These are phyloP conservation scores for Caenorhabditis remanei DNA, from an alignment of 1,140 invertebrate species.

Conservation along the genomic window DNA sequence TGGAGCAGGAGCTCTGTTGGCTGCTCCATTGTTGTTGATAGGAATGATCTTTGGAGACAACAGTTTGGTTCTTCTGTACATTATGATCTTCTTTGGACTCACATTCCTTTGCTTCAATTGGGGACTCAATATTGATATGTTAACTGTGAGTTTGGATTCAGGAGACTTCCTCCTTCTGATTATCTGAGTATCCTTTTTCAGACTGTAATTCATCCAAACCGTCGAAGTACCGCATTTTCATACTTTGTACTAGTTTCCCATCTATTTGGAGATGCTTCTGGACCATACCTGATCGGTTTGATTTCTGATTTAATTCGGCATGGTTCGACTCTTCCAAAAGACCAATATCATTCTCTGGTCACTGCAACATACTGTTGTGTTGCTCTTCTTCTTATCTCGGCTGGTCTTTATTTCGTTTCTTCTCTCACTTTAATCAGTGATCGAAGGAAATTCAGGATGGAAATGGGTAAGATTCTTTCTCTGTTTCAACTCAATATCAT, in stretches of 20 bases:
- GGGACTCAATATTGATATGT: conserved; percentile 62
- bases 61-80: conserved; percentile 39
- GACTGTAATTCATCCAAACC: conserved; percentile 53
- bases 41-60: conserved; percentile 58
- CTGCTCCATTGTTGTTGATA: conserved; percentile 51
- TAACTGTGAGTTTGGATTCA: conserved; percentile 38
- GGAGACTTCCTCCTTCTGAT: no score
- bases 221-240: conserved; percentile 50
- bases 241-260: conserved; percentile 60
- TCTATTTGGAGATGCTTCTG: conserved; percentile 57
- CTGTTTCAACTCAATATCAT: background rate
- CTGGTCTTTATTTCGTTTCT: conserved; percentile 41
- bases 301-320: conserved; percentile 52
- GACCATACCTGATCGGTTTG: conserved; percentile 58
- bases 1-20: conserved; percentile 58
- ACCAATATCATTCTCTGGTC: conserved; percentile 53
- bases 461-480: conserved; percentile 33
- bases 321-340: conserved; percentile 39
- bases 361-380: conserved; percentile 42
- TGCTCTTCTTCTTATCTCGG: conserved; percentile 54
- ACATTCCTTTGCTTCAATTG: conserved; percentile 61
- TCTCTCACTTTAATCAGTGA: conserved; percentile 17
- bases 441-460: conserved; percentile 44
- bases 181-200: background rate
- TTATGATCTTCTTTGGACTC: conserved; percentile 54